Evolutionary conservation across 2,113 vertebrate genomes (phyloP).

Genomic region (Aptenodytes forsteri): DNA sequence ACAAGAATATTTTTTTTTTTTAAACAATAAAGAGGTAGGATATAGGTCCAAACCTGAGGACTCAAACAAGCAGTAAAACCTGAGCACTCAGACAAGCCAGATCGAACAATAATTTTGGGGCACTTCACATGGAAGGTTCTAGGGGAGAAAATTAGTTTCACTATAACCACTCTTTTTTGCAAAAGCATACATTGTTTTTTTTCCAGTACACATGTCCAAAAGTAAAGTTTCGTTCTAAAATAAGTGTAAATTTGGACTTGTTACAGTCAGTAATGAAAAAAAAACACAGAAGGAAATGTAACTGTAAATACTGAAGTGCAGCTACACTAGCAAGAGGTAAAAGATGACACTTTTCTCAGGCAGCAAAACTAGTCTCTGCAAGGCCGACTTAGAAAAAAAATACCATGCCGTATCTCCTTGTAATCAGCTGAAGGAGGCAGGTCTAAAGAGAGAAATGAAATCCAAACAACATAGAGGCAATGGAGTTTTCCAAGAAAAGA

Average conservation of each 20-base stretch:
- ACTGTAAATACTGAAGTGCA: background rate
- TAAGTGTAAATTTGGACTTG: background rate
- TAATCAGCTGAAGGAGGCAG: background rate
- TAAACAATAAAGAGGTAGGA: background rate
- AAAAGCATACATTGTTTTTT: background rate
- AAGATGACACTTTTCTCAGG: background rate
- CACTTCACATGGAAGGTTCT: background rate
- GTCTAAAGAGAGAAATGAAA: background rate
- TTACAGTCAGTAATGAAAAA: background rate
- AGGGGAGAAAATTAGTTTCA: background rate
- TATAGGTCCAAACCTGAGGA: background rate
- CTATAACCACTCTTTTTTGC: background rate
- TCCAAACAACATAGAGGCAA: background rate
- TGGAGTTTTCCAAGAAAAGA: background rate
- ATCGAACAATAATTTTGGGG: background rate
- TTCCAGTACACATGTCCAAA: background rate
- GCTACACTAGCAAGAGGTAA: background rate
- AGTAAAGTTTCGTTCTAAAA: background rate
- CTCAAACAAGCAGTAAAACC: background rate
- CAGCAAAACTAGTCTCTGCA: background rate
- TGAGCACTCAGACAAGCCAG: background rate
- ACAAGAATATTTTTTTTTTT: background rate
- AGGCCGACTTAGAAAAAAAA: background rate
- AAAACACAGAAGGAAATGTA: background rate
- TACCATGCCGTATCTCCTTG: rapidly evolving